Evolutionary conservation across 2,113 vertebrate genomes (phyloP).

Genomic region (Psettodes erumei): DNA sequence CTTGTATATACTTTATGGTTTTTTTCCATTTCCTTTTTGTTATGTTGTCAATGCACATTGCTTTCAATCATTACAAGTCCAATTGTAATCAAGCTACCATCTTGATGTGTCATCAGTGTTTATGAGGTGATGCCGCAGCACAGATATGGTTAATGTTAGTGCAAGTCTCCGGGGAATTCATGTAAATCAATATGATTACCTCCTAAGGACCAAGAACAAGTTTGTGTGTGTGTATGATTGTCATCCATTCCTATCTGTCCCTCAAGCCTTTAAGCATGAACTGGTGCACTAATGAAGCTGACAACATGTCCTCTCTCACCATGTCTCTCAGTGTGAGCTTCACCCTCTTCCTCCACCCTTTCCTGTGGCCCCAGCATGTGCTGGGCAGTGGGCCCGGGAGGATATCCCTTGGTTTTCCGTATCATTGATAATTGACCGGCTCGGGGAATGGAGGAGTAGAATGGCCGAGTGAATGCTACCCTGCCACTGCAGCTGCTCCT

Average conservation of each 20-base stretch:
- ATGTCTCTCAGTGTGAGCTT: not conserved
- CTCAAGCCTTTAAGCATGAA: constrained; percentile 22
- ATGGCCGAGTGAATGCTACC: constrained; percentile 48
- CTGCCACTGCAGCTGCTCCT: constrained; percentile 72
- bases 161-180: not conserved
- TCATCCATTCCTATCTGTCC: not conserved
- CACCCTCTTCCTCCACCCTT: not conserved
- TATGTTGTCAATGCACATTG: not conserved
- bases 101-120: not conserved
- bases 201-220: not conserved
- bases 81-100: not conserved
- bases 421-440: constrained; percentile 72
- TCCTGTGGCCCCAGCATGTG: constrained; percentile 25
- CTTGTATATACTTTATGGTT: too few relatives aligned
- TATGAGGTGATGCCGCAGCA: not conserved
- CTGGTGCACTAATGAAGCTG: constrained; percentile 31
- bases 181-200: not conserved
- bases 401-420: constrained; percentile 62
- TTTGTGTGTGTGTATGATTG: not conserved
- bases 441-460: constrained; percentile 53
- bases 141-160: constrained; percentile 3
- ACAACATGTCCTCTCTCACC: constrained; percentile 24
- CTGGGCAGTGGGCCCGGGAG: constrained; percentile 50
- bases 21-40: not conserved
- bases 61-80: not conserved